Evolutionary conservation across 2,888 invertebrate genomes (phyloP).

Genomic region (Schizaphis graminum): DNA sequence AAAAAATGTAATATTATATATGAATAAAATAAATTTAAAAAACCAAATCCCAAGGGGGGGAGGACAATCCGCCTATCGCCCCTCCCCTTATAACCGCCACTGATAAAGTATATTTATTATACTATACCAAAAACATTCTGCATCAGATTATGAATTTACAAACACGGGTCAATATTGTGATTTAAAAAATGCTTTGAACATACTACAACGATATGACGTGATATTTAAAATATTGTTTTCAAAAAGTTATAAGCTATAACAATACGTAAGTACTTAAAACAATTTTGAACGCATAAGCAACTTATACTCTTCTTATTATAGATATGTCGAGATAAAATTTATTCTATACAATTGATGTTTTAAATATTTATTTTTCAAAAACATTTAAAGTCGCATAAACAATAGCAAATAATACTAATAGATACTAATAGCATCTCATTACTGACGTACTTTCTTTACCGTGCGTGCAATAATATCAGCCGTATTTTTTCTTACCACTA

Average conservation of each 20-base stretch:
- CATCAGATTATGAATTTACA: neutral
- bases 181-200: neutral
- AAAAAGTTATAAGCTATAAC: neutral
- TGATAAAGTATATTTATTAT: no score
- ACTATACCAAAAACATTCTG: neutral
- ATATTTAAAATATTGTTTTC: neutral
- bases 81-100: no score
- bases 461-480: neutral
- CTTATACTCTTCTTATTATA: neutral
- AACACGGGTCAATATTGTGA: neutral
- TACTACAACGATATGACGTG: neutral
- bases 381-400: neutral
- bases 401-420: neutral
- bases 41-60: no score
- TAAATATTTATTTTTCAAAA: neutral
- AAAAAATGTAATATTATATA: no score
- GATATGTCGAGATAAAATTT: neutral
- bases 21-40: no score
- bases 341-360: neutral
- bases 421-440: neutral
- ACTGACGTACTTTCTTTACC: neutral
- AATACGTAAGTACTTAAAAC: neutral
- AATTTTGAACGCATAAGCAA: neutral
- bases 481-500: neutral
- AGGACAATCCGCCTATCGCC: no score